A percentile compares a stretch with the other conserved stretches of the same genome.
Conservation (phyloP, 2,113 vertebrate species). For the Limanda limanda region DNA sequence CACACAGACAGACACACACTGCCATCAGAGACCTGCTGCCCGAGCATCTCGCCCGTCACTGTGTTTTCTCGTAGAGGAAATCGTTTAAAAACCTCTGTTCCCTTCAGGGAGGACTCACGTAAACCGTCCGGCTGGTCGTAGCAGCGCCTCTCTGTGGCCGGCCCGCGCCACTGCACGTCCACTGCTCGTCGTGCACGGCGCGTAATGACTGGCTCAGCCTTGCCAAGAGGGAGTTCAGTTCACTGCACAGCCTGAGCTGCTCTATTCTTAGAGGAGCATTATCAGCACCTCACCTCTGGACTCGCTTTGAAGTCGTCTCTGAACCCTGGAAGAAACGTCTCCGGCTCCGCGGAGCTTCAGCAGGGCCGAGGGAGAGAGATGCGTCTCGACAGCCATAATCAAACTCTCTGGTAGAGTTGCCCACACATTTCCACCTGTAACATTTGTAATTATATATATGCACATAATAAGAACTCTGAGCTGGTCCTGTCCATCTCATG, state of each 20-base stretch:
- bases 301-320: slow-evolving; percentile 25
- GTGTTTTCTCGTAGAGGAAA: slow-evolving; percentile 56
- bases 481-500: slow-evolving; percentile 12
- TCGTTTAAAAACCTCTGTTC: slow-evolving; percentile 38
- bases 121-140: slow-evolving; percentile 8
- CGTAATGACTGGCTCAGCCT: slow-evolving; percentile 29
- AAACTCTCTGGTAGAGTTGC: slow-evolving; percentile 79
- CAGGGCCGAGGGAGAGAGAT: slow-evolving; percentile 23
- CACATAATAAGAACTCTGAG: slow-evolving; percentile 21
- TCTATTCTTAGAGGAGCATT: slow-evolving; percentile 59
- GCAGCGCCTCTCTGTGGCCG: slow-evolving; percentile 70
- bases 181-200: background rate
- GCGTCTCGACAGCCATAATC: slow-evolving; percentile 31
- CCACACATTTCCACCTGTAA: slow-evolving; percentile 50
- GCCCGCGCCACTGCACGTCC: slow-evolving; percentile 54
- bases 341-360: slow-evolving; percentile 2
- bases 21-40: slow-evolving; percentile 46
- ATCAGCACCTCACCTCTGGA: slow-evolving; percentile 43
- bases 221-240: slow-evolving; percentile 41
- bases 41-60: slow-evolving; percentile 42
- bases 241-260: slow-evolving; percentile 37
- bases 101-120: slow-evolving; percentile 36
- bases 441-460: slow-evolving; percentile 34
- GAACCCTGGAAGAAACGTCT: slow-evolving; percentile 11
- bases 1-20: slow-evolving; percentile 52